Percentiles rank a stretch among this genome's conserved stretches.
Evolutionary conservation across 2,797 vertebrate genomes (phyloP).

Genomic region (Falco berigora): DNA sequence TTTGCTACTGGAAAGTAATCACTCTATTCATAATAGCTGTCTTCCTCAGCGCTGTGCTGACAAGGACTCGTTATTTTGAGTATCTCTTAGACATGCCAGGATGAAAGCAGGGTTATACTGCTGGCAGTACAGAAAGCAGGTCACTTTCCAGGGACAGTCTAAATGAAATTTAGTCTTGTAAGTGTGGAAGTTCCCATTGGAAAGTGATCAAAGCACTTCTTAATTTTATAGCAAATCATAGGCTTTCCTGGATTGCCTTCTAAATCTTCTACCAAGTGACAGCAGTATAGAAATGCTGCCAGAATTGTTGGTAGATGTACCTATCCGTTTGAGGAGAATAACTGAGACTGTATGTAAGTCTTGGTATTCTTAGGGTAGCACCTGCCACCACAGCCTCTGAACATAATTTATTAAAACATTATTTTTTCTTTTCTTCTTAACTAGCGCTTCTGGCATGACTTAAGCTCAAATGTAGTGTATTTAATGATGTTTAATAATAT

Average conservation of each 20-base stretch:
- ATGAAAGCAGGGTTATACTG: not conserved
- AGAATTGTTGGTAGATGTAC: not conserved
- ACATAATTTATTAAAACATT: not conserved
- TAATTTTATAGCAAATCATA: not conserved
- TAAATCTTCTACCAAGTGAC: not conserved
- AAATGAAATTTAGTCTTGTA: not conserved
- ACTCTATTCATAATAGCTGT: not conserved
- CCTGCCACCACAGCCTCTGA: not conserved
- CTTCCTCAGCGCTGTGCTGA: not conserved
- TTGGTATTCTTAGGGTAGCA: not conserved
- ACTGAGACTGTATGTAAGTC: not conserved
- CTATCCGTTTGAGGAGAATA: not conserved
- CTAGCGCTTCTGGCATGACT: not conserved
- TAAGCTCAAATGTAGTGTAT: not conserved
- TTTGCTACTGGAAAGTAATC: not conserved
- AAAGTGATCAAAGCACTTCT: not conserved
- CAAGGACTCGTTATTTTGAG: not conserved
- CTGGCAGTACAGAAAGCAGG: not conserved
- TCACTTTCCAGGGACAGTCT: not conserved
- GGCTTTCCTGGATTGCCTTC: not conserved
- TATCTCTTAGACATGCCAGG: not conserved
- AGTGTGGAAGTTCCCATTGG: not conserved
- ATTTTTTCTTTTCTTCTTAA: not conserved
- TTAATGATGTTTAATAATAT: constrained; percentile 56
- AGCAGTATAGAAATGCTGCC: not conserved